phyloP scores from a whole-genome alignment of 2,888 invertebrate genomes.

The Macrosoma leucophasiata region DNA sequence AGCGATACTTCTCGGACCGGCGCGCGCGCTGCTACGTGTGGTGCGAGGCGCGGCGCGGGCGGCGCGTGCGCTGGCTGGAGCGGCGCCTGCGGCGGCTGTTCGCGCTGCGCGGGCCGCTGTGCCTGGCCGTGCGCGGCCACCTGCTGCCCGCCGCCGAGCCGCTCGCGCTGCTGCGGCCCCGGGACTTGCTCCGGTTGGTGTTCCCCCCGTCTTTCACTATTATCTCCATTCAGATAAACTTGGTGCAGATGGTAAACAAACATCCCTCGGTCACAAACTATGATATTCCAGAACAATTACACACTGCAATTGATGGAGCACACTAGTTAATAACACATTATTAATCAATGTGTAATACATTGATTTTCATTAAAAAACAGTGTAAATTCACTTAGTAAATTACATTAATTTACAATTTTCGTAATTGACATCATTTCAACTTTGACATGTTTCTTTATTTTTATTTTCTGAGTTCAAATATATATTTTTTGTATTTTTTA shows the following conservation, averaged over 20 bases:
- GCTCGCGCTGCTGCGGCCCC: slow-evolving; percentile 40
- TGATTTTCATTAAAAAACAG: too few species aligned
- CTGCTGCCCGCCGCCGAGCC: slow-evolving; percentile 51
- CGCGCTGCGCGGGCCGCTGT: slow-evolving; percentile 29
- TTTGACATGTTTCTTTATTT: too few species aligned
- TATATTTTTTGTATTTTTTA: too few species aligned
- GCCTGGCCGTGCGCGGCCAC: slow-evolving; percentile 35
- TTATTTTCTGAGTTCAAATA: too few species aligned
- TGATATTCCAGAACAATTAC: not conserved
- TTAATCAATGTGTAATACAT: not conserved
- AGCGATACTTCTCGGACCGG: slow-evolving; percentile 39
- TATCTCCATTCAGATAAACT: not conserved
- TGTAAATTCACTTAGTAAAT: too few species aligned
- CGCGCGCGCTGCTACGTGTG: slow-evolving; percentile 31
- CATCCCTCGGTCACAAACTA: not conserved
- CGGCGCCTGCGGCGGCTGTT: slow-evolving; percentile 40
- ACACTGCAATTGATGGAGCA: not conserved
- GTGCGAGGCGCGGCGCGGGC: slow-evolving; percentile 27
- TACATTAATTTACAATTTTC: too few species aligned
- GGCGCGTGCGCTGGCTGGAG: slow-evolving; percentile 40
- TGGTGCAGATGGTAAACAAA: not conserved
- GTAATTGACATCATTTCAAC: too few species aligned
- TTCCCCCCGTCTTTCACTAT: not conserved
- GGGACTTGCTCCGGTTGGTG: slow-evolving; percentile 44
- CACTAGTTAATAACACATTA: not conserved